These are phyloP conservation scores for Smittia aterrima DNA, from an alignment of 2,888 invertebrate genomes.

Conservation along the genomic window DNA sequence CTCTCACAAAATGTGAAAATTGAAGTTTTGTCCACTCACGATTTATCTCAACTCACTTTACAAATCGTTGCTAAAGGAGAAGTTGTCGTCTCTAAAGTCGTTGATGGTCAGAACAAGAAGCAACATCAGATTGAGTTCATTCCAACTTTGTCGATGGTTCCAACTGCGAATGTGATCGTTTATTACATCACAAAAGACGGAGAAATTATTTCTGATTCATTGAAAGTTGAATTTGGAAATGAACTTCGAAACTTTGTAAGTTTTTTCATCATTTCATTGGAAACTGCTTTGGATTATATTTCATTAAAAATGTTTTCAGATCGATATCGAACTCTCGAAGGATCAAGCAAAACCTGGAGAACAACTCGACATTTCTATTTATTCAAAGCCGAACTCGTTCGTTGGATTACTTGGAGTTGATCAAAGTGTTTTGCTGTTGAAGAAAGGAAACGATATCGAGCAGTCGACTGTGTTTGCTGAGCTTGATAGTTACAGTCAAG, in stretches of 20 bases:
- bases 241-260: conserved; percentile 70
- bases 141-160: conserved; percentile 69
- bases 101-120: conserved; percentile 54
- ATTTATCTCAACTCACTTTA: conserved; percentile 73
- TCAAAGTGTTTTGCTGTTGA: conserved; percentile 66
- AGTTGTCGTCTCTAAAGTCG: conserved; percentile 59
- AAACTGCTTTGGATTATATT: too few species aligned
- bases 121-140: conserved; percentile 54
- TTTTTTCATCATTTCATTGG: too few species aligned
- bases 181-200: conserved; percentile 70
- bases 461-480: conserved; percentile 46
- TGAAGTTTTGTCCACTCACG: conserved; percentile 70
- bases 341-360: conserved; percentile 68
- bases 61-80: conserved; percentile 81
- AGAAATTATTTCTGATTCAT: conserved; percentile 75
- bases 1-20: conserved; percentile 71
- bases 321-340: conserved; percentile 64
- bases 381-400: conserved; percentile 75
- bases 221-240: conserved; percentile 74
- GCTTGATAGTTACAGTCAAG: background rate
- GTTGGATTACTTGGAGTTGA: conserved; percentile 81
- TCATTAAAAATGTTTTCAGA: conserved; percentile 55
- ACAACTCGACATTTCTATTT: conserved; percentile 69
- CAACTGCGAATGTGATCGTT: conserved; percentile 74
- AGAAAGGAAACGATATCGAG: conserved; percentile 67